These are phyloP conservation scores for Aspidoscelis tigris DNA, from an alignment of 2,113 vertebrate species.

Conservation along the genomic window DNA sequence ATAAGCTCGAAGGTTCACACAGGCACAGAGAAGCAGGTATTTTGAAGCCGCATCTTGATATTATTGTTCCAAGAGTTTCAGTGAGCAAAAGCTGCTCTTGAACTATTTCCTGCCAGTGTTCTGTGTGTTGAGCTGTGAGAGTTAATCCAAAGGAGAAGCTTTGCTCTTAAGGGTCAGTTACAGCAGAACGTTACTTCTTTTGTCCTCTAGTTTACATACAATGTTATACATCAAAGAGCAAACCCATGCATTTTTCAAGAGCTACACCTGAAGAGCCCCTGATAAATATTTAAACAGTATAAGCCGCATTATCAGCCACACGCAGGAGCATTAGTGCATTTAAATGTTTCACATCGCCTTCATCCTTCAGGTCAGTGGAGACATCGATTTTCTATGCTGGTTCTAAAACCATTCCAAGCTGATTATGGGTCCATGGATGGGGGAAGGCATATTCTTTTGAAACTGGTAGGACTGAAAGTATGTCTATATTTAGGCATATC, in stretches of 20 bases:
- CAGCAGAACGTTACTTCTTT: conserved; percentile 2
- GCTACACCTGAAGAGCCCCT: conserved; percentile 2
- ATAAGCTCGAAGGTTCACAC: neutral
- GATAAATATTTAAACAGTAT: conserved; percentile 10
- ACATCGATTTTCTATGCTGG: neutral
- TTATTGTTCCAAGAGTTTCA: neutral
- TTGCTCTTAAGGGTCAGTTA: neutral
- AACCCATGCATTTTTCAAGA: conserved; percentile 23
- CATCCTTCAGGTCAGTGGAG: neutral
- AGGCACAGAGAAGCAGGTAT: neutral
- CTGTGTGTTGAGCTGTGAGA: neutral
- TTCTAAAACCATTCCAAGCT: conserved; percentile 8
- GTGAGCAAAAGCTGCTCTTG: neutral
- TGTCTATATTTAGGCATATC: neutral
- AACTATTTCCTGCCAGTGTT: neutral
- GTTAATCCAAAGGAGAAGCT: neutral
- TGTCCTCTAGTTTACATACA: neutral
- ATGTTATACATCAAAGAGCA: neutral
- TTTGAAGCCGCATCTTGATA: neutral
- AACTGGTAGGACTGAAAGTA: neutral
- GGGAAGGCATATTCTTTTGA: neutral
- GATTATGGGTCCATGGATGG: neutral
- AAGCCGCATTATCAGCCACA: neutral
- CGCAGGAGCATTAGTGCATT: neutral
- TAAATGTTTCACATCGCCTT: neutral